Base-by-base conservation (phyloP, 2,888 invertebrate species). In the Drosophila parthenogenetica region DNA sequence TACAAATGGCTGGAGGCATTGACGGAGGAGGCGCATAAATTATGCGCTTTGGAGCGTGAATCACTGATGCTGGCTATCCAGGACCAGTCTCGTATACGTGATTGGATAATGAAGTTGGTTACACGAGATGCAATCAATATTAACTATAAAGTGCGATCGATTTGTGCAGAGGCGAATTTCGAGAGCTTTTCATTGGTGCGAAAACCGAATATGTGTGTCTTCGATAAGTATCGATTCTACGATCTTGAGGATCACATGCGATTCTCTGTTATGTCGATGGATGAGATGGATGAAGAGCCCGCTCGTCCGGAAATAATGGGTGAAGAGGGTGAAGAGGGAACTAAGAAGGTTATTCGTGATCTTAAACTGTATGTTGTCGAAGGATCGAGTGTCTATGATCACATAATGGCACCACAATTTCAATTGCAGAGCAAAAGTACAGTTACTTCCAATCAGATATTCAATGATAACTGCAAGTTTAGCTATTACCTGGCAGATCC, bases 161-260 rank as follows among this genome's bases (percentile, higher is more conserved):
- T 90, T n/a, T 87, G 89, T 59, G 79, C 90, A 0, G 81, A 86
- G 64, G 81, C 85, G 3, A 76, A 70, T 16, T 90, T 90, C n/a
- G 90, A 89, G 53, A 90, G 89, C 10, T 90, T 86, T 63, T 63
- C 89, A 0, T 5, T 86, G 43, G 66, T 68, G 0, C 83, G 79
- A 5, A 78, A 80, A 5, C 29, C 72, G 0, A 59, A 77, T 5
- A 45, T 69, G 45, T 3, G 13, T 3, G 16, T 67, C 1, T 86
- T 83, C 5, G 91, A 91, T 53, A 81, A 82, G 22, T 91, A 84
- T 72, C 86, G 85, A 0, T 91, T 90, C 51, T 90, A 90, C 54
- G 90, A 90, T 37, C 64, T 90, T 32, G 81, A 87, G 5, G 85
- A 87, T 54, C 68, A 73, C 7, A 37, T 88, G 16, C 76, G 87